Conservation (phyloP, 1,140 invertebrate species). For the Lethrus apterus region DNA sequence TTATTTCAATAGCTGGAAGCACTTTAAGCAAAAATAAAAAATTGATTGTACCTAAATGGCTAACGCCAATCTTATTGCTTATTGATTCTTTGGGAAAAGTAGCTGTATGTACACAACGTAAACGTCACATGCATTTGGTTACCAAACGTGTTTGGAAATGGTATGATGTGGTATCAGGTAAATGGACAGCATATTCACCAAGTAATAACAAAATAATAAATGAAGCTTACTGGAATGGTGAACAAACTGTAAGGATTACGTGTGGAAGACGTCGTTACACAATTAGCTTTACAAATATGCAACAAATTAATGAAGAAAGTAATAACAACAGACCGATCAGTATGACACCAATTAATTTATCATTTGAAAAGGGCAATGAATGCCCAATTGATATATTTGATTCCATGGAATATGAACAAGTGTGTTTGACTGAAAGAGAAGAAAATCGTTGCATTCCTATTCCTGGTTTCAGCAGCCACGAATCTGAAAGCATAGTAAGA, state of each 20-base stretch:
- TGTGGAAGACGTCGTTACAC: constrained; percentile 71
- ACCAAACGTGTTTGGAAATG: constrained; percentile 70
- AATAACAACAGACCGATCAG: constrained; percentile 78
- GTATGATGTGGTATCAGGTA: constrained; percentile 75
- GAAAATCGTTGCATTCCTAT: constrained; percentile 28
- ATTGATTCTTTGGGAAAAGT: constrained; percentile 80
- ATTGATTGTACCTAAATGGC: constrained; percentile 61
- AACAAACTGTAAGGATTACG: constrained; percentile 62
- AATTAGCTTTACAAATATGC: constrained; percentile 76
- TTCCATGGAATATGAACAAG: constrained; percentile 22
- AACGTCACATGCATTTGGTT: constrained; percentile 62
- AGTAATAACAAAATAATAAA: constrained; percentile 76
- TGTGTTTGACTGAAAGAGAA: constrained; percentile 32
- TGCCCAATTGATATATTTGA: constrained; percentile 26
- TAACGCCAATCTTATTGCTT: constrained; percentile 68
- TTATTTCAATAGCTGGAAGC: constrained; percentile 44
- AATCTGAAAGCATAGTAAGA: constrained; percentile 42
- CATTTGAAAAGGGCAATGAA: constrained; percentile 19
- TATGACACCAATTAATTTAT: constrained; percentile 52
- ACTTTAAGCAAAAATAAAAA: constrained; percentile 13
- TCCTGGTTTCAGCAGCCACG: constrained; percentile 31
- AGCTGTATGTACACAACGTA: constrained; percentile 60
- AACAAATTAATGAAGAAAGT: constrained; percentile 76
- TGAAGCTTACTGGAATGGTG: constrained; percentile 73
- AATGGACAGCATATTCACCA: constrained; percentile 71